Evolutionary conservation across 2,797 vertebrate species (phyloP).

Genomic region (Pseudotriccus pelzelni): DNA sequence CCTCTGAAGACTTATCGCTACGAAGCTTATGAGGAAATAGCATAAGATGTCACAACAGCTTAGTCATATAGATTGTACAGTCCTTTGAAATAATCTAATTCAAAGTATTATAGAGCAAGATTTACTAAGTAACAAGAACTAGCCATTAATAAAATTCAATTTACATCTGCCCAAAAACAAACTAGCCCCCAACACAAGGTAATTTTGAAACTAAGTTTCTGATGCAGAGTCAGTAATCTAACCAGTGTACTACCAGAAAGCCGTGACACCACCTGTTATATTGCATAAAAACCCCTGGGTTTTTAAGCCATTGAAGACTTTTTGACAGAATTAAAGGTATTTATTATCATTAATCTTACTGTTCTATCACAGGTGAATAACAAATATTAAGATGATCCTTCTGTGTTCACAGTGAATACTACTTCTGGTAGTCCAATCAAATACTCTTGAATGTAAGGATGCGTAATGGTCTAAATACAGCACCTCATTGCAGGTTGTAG

Average conservation of each 20-base stretch:
- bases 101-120: background rate
- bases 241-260: background rate
- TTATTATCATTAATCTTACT: background rate
- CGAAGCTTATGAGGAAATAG: background rate
- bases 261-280: background rate
- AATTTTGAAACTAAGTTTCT: background rate
- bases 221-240: background rate
- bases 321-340: background rate
- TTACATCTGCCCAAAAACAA: background rate
- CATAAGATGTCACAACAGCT: background rate
- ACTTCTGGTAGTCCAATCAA: background rate
- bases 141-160: background rate
- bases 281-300: background rate
- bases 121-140: background rate
- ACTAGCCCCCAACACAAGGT: background rate
- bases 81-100: background rate
- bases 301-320: background rate
- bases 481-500: background rate
- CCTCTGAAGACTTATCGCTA: background rate
- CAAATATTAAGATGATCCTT: background rate
- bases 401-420: background rate
- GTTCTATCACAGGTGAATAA: background rate
- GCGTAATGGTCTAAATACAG: background rate
- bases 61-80: rapidly evolving
- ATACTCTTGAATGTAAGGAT: background rate